Evolutionary conservation across 2,797 vertebrate genomes (phyloP).

Genomic region (Sebastiscus albofasciatus): DNA sequence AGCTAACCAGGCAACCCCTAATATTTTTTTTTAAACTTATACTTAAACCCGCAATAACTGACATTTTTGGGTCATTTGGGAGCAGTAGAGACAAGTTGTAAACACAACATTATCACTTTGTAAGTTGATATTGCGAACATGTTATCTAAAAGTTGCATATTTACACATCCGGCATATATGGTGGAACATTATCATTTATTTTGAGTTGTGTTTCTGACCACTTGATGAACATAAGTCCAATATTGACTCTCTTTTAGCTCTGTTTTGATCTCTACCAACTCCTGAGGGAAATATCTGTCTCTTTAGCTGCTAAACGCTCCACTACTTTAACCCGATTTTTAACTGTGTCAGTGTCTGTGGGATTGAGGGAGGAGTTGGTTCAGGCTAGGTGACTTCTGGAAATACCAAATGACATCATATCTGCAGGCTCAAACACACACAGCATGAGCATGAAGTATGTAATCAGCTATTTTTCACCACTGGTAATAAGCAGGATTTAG

Average conservation of each 20-base stretch:
- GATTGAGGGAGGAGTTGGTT: neutral
- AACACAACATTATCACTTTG: no score
- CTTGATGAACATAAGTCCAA: neutral
- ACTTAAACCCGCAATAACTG: no score
- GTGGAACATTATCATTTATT: no score
- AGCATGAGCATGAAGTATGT: neutral
- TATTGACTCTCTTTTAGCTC: neutral
- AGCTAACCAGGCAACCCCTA: no score
- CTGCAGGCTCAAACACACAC: slow-evolving; percentile 6
- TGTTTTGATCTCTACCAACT: neutral
- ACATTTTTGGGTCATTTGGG: no score
- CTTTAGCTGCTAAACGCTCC: neutral
- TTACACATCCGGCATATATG: no score
- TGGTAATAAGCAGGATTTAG: slow-evolving; percentile 31
- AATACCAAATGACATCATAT: slow-evolving; percentile 26
- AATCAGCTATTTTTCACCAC: slow-evolving; percentile 20
- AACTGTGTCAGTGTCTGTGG: neutral
- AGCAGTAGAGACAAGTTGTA: no score
- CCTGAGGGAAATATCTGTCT: no score
- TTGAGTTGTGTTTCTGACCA: neutral
- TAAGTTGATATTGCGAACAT: no score
- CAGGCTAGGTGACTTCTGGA: neutral
- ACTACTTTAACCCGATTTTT: neutral
- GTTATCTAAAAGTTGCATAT: no score
- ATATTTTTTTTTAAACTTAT: no score